phyloP scores from a whole-genome alignment of 2,888 invertebrate species.

The Morpho achilles region DNA sequence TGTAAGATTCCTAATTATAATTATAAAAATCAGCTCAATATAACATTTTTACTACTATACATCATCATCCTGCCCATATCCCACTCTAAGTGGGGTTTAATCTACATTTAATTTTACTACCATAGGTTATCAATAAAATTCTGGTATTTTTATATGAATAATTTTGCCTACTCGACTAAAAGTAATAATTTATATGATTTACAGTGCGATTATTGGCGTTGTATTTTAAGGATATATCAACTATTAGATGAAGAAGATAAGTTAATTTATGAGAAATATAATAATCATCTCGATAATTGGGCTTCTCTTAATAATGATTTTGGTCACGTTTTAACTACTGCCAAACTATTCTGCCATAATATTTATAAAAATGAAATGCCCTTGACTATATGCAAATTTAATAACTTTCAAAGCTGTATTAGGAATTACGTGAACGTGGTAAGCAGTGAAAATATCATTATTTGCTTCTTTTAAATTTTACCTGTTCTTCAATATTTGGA shows the following conservation, averaged over 20 bases:
- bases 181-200: conserved; percentile 21
- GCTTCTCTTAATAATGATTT: conserved; percentile 47
- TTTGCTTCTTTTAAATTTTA: not conserved
- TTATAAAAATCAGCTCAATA: too few species aligned
- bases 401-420: conserved; percentile 41
- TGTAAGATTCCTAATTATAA: too few species aligned
- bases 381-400: conserved; percentile 40
- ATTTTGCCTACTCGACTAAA: not conserved
- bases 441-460: conserved; percentile 21
- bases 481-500: not conserved
- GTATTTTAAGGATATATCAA: conserved; percentile 46
- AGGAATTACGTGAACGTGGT: conserved; percentile 44
- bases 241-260: conserved; percentile 32
- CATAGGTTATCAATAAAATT: too few species aligned
- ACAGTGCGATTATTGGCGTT: conserved; percentile 52
- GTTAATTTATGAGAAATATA: conserved; percentile 45
- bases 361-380: conserved; percentile 35
- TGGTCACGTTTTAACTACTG: conserved; percentile 37
- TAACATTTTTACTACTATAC: too few species aligned
- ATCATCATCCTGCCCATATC: too few species aligned
- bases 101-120: too few species aligned
- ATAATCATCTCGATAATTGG: conserved; percentile 51
- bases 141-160: too few species aligned
- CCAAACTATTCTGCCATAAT: conserved; percentile 45
- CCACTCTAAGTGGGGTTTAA: too few species aligned